A percentile compares a stretch with the other conserved stretches of the same genome.
Evolutionary conservation across 2,113 vertebrate genomes (phyloP).

Genomic region (Seriola rivoliana): DNA sequence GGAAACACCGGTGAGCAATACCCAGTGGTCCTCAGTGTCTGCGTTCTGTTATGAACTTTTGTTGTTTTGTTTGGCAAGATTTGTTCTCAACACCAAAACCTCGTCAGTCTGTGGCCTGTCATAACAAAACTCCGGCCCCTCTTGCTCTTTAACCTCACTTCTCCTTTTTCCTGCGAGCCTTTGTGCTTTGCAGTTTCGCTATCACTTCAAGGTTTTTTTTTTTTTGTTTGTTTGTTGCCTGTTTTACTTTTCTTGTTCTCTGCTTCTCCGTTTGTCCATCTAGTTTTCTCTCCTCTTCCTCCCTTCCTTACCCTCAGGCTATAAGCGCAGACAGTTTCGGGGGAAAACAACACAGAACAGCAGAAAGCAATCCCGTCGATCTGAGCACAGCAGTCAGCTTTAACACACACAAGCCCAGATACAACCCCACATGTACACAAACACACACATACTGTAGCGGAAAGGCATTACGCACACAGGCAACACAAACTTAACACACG

Average conservation of each 20-base stretch:
- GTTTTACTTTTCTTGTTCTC: neutral
- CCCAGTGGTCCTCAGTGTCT: neutral
- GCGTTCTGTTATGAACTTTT: neutral
- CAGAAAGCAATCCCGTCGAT: constrained; percentile 21
- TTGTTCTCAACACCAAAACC: constrained; percentile 17
- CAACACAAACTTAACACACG: constrained; percentile 15
- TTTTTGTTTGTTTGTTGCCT: neutral
- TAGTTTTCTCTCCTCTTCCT: neutral
- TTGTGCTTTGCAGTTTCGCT: constrained; percentile 43
- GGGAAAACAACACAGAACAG: constrained; percentile 11
- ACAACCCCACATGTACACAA: neutral
- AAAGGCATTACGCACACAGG: neutral
- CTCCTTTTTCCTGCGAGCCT: constrained; percentile 26
- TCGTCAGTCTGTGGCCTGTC: constrained; percentile 28
- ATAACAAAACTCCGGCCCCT: constrained; percentile 28
- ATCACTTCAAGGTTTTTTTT: neutral
- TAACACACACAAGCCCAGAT: neutral
- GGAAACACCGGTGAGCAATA: neutral
- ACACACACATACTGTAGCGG: neutral
- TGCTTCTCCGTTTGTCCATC: constrained; percentile 9
- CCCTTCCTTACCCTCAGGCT: constrained; percentile 21
- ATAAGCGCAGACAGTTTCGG: constrained; percentile 1
- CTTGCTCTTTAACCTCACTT: constrained; percentile 43
- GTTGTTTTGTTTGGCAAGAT: constrained; percentile 12
- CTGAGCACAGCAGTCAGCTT: constrained; percentile 8